These are phyloP conservation scores for Scartelaos histophorus DNA, from an alignment of 2,113 vertebrate species.

Conservation along the genomic window DNA sequence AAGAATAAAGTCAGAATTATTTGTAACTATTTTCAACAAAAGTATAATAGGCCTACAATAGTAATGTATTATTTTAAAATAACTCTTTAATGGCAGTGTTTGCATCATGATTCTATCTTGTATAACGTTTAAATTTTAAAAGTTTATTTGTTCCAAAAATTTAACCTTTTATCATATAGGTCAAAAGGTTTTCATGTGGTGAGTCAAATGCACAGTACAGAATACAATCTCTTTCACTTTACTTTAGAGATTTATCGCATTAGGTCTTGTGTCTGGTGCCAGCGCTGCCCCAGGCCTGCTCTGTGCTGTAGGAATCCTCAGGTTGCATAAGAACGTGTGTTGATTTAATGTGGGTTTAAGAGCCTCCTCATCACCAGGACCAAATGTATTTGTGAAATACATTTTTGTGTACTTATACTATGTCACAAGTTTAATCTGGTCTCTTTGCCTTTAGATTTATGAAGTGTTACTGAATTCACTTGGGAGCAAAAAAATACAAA, in stretches of 20 bases:
- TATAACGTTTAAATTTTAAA: not conserved
- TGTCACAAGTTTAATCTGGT: too few species aligned
- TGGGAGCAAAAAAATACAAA: too few species aligned
- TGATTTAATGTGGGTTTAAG: conserved; percentile 13
- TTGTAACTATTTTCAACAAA: not conserved
- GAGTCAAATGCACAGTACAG: not conserved
- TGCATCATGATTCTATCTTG: not conserved
- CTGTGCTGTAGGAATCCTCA: conserved; percentile 2
- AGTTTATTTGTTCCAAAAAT: too few species aligned
- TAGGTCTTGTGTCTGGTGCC: not conserved
- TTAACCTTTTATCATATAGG: not conserved
- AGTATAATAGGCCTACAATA: too few species aligned
- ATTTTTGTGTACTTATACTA: too few species aligned
- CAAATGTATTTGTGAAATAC: not conserved
- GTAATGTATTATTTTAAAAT: too few species aligned
- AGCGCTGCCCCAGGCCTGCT: conserved; percentile 15
- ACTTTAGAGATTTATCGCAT: conserved; percentile 22
- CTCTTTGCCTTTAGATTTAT: too few species aligned
- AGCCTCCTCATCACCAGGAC: conserved; percentile 35
- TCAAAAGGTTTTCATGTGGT: not conserved
- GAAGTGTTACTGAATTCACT: too few species aligned
- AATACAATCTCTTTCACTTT: conserved; percentile 5
- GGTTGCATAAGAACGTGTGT: conserved; percentile 17
- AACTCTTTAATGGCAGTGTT: too few species aligned
- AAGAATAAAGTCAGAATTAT: not conserved